These are phyloP conservation scores for Protula sp. DNA, from an alignment of 2,888 invertebrate genomes.

Conservation along the genomic window DNA sequence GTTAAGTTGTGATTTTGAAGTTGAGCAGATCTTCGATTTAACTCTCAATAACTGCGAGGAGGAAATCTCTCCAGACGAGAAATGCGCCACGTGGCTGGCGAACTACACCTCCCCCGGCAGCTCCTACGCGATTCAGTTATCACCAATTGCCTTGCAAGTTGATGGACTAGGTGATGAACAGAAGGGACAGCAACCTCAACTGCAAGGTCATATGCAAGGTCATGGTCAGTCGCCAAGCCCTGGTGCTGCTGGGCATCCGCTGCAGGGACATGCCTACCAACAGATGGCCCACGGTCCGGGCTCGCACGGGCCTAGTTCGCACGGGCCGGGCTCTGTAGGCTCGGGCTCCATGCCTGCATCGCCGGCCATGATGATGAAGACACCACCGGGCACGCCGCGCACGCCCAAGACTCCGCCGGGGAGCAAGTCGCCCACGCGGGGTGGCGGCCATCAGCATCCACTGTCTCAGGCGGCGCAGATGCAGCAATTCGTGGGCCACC, in stretches of 20 bases:
- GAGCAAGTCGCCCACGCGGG: background rate
- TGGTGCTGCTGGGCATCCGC: too few species aligned
- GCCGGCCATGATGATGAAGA: background rate
- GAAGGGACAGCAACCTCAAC: too few species aligned
- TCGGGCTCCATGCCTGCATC: background rate
- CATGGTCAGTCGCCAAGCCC: background rate
- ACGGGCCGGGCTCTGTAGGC: too few species aligned
- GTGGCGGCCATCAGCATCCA: background rate
- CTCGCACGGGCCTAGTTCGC: too few species aligned
- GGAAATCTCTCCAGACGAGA: background rate
- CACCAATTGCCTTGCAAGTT: slow-evolving; percentile 1
- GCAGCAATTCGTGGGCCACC: too few species aligned
- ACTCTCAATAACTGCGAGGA: background rate
- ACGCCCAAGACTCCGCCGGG: background rate
- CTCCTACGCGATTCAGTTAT: too few species aligned
- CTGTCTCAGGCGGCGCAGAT: too few species aligned
- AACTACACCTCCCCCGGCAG: background rate
- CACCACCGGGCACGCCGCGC: background rate
- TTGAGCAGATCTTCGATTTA: background rate
- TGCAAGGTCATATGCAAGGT: background rate
- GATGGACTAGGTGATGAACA: background rate
- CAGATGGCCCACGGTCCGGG: too few species aligned
- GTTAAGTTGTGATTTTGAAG: background rate
- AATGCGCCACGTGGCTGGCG: background rate
- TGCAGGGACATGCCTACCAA: too few species aligned